Base-by-base conservation (phyloP, 64 coral and sea anemone species). In the Acropora tenuis region DNA sequence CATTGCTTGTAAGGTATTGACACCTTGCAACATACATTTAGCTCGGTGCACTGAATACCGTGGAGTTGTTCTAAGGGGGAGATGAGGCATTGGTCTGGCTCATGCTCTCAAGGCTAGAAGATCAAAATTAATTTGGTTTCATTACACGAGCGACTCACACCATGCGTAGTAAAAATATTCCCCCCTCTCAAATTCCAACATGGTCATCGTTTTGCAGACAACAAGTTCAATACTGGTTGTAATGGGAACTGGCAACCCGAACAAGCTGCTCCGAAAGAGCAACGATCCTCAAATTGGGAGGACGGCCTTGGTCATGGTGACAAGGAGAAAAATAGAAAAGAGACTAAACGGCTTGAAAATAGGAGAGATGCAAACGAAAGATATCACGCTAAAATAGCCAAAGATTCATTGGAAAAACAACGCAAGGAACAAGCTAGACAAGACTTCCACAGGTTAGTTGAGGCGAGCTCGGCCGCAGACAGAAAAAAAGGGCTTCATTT, bases 261-360 rank as follows among this genome's bases (percentile, higher is more conserved):
- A 41, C 77, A 94, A 30, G 73, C 76, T 45, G 66, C 67, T 66
- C 58, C 68, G 6, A 16, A 63, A 41, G 50, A 58, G 19, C 68
- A 94, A 10, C 78, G 95, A 58, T 91, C 95, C 4, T 40, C 77
- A 1, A 89, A 92, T 60, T 97, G 95, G 95, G 95, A 97, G 59
- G 95, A 97, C 73, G 95, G 95, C 58, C 84, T 97, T 30, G 95
- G 95, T 57, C 82, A 59, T 11, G 95, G 92, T 5, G 95, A 97
- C 67, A 87, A 47, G 0, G 83, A 80, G 55, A 87, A 88, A 59
- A 88, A 90, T 74, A 76, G 52, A 67, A 58, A 88, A 48, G 84
- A 88, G 52, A 73, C 72, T 42, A 71, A 74, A 87, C 74, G 88
- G 49, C 61, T 97, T 7, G 92, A 88, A 41, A 90, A 58, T 17